phyloP scores from a whole-genome alignment of 2,113 vertebrate genomes.

The Talpa occidentalis region DNA sequence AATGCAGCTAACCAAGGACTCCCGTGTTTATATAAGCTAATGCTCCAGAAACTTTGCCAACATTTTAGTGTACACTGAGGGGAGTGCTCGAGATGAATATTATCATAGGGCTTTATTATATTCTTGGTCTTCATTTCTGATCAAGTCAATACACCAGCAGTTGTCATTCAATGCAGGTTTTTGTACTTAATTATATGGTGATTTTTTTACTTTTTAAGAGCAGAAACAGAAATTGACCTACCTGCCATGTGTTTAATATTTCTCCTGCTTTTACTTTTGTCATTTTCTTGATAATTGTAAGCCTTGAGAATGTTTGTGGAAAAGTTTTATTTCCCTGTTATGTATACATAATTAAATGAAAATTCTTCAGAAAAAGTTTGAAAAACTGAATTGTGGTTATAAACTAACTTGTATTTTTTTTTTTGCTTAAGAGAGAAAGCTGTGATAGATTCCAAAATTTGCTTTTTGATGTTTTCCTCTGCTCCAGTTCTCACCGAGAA shows the following conservation, averaged over 20 bases:
- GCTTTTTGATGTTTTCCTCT: slow-evolving; percentile 82
- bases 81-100: slow-evolving; percentile 84
- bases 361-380: slow-evolving; percentile 84
- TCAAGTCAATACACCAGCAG: slow-evolving; percentile 91
- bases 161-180: slow-evolving; percentile 90
- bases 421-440: slow-evolving; percentile 80
- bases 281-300: slow-evolving; percentile 83
- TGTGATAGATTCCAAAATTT: slow-evolving; percentile 84
- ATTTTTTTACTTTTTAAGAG: slow-evolving; percentile 89
- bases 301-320: slow-evolving; percentile 86
- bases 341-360: slow-evolving; percentile 86
- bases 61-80: slow-evolving; percentile 81
- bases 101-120: slow-evolving; percentile 88
- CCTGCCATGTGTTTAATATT: slow-evolving; percentile 82
- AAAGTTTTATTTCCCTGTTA: slow-evolving; percentile 85
- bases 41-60: slow-evolving; percentile 85
- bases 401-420: slow-evolving; percentile 86
- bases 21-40: slow-evolving; percentile 83
- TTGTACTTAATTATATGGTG: slow-evolving; percentile 89
- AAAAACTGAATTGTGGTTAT: slow-evolving; percentile 86
- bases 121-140: slow-evolving; percentile 89
- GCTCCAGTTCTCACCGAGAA: slow-evolving; percentile 81
- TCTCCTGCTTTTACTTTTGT: slow-evolving; percentile 83
- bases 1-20: slow-evolving; percentile 86
- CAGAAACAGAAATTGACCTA: slow-evolving; percentile 81